phyloP scores from a whole-genome alignment of 2,888 invertebrate genomes.

The Noctuana brunneofusca region DNA sequence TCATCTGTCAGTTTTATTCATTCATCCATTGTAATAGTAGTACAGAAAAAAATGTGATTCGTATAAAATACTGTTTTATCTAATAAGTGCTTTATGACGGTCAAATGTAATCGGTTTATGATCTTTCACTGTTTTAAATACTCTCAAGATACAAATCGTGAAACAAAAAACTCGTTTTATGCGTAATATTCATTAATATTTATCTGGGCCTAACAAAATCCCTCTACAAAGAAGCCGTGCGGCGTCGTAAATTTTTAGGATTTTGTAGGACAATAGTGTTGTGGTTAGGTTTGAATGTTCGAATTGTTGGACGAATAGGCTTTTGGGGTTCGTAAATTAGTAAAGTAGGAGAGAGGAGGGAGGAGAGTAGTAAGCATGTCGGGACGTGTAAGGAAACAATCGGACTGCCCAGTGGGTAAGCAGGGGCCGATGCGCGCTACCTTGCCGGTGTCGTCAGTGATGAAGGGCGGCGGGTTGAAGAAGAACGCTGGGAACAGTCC shows the following conservation, averaged over 20 bases:
- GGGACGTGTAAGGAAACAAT: slow-evolving; percentile 85
- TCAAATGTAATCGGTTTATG: slow-evolving; percentile 56
- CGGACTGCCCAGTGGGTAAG: slow-evolving; percentile 83
- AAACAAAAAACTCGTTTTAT: slow-evolving; percentile 44
- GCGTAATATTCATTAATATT: slow-evolving; percentile 46
- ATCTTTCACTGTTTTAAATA: slow-evolving; percentile 52
- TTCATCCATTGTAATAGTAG: slow-evolving; percentile 77
- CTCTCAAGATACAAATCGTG: slow-evolving; percentile 48
- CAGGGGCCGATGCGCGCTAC: slow-evolving; percentile 90
- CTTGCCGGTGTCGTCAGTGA: slow-evolving; percentile 88
- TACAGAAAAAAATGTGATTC: slow-evolving; percentile 80
- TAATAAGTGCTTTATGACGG: slow-evolving; percentile 63
- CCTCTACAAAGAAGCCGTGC: slow-evolving; percentile 72
- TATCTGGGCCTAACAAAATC: slow-evolving; percentile 59
- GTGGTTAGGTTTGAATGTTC: slow-evolving; percentile 48
- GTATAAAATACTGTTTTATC: slow-evolving; percentile 72
- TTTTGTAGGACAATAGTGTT: slow-evolving; percentile 57
- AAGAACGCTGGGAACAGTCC: slow-evolving; percentile 85
- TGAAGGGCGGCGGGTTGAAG: slow-evolving; percentile 85
- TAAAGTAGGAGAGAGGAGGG: too few relatives aligned
- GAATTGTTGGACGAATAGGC: slow-evolving; percentile 49
- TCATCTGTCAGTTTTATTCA: slow-evolving; percentile 75
- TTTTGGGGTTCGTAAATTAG: slow-evolving; percentile 48
- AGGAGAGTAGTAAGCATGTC: slow-evolving; percentile 80
- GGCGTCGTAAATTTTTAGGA: slow-evolving; percentile 68